phyloP scores from a whole-genome alignment of 2,888 invertebrate species.

The Pseudoips prasinana region DNA sequence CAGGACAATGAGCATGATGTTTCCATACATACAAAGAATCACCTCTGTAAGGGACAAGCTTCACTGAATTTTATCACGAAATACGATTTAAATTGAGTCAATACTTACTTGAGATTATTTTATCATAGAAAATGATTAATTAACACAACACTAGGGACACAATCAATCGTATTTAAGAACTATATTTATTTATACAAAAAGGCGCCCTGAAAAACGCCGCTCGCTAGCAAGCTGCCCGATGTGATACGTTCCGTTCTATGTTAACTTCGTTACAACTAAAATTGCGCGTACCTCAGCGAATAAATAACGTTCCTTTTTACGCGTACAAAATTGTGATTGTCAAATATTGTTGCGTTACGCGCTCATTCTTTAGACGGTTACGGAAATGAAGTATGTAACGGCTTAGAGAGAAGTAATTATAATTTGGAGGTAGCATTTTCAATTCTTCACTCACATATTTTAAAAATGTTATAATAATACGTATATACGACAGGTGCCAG shows the following conservation, averaged over 20 bases:
- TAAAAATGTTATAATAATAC: too few relatives aligned
- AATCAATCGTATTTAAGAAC: background rate
- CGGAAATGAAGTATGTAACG: too few relatives aligned
- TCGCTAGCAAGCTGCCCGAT: conserved; percentile 4
- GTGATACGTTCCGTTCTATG: conserved; percentile 7
- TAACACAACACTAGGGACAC: conserved; percentile 1
- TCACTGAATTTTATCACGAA: conserved; percentile 1
- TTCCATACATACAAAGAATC: conserved; percentile 5
- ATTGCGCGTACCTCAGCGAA: too few relatives aligned
- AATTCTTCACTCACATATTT: too few relatives aligned
- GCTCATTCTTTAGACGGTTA: too few relatives aligned
- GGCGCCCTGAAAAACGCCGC: conserved; percentile 10
- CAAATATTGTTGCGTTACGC: too few relatives aligned
- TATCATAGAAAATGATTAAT: conserved; percentile 9
- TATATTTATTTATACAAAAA: conserved; percentile 5
- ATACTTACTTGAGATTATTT: conserved; percentile 16
- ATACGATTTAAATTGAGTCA: conserved; percentile 1
- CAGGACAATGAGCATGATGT: conserved; percentile 5
- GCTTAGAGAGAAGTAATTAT: too few relatives aligned
- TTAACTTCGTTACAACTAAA: too few relatives aligned
- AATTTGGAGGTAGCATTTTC: too few relatives aligned
- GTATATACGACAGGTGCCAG: too few relatives aligned
- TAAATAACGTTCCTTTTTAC: background rate
- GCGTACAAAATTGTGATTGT: too few relatives aligned
- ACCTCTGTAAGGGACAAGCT: conserved; percentile 12